Evolutionary conservation across 2,888 invertebrate species (phyloP).

Genomic region (Drosophila multiciliata): DNA sequence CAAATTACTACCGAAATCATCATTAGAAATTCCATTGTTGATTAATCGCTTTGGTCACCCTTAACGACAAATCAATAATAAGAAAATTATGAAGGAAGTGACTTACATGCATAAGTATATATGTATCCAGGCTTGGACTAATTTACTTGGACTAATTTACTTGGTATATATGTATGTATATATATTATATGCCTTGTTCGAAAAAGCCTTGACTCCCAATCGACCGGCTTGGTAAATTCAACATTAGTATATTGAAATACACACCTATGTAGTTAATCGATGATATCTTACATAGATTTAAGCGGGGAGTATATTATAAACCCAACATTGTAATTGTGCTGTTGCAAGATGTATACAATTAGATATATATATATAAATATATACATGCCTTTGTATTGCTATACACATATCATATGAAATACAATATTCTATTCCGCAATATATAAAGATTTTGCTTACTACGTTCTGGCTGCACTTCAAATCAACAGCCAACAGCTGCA

Average conservation of each 20-base stretch:
- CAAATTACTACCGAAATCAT: not conserved
- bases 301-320: not conserved
- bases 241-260: not conserved
- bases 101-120: not conserved
- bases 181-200: not conserved
- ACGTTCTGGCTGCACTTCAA: no score
- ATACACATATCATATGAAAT: no score
- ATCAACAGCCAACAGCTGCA: constrained; percentile 30
- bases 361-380: no score
- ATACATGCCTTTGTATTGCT: no score
- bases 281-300: not conserved
- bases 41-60: not conserved
- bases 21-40: not conserved
- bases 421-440: no score
- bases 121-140: not conserved
- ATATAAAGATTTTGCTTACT: no score
- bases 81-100: not conserved
- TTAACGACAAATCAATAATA: constrained; percentile 12
- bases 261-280: not conserved
- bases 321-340: constrained; percentile 1
- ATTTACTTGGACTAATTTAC: not conserved
- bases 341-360: not conserved
- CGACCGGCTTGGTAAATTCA: not conserved
- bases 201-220: constrained; percentile 8
- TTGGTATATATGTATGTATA: not conserved